Evolutionary conservation across 2,113 vertebrate genomes (phyloP), one percentile per base, ranked within the genome.

Genomic region (Carassius auratus): DNA sequence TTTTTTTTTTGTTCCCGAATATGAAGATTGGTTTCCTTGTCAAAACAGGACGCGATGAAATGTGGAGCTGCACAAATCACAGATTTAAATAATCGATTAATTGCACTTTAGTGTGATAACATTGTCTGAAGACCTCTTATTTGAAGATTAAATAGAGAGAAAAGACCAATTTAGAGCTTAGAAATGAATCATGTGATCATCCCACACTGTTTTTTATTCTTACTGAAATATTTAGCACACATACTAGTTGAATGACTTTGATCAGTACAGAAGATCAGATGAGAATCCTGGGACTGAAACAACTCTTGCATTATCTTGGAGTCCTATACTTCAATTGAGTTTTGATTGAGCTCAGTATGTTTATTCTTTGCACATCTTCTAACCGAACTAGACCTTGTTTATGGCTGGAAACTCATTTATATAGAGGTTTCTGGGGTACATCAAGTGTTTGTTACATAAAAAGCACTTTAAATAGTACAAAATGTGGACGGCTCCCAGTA

Each of bases 401-500:
- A 83, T 79, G 75, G 77, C 77, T 36, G 87, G 73, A 78, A 84
- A 85, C 89, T 84, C 68, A 88, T 85, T 76, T 88, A 80, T 85
- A 66, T 36, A 85, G 84, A 38, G 84, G 87, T 55, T 76, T 45
- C 45, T 17, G 89, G 73, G 81, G 85, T 57, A 69, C 48, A 85
- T 76, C 23, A 50, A 76, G 45, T 48, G 68, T 26, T 68, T 0
- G 42, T 48, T 85, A 83, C 81, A 91, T 91, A 88, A 91, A 94
- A 59, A 90, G 79, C 88, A 81, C 78, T 88, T 76, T 55, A 89
- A 89, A 88, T 68, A 50, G 61, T 88, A 88, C 84, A 90, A 88
- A 92, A 81, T 88, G 84, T 78, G 76, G 83, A 89, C 84, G 84
- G 77, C 84, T 89, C 87, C 91, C 76, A 87, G 86, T 84, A 62